Evolutionary conservation across 1,140 invertebrate species (phyloP), one percentile per base, ranked within the genome.

Genomic region (Maniola jurtina): DNA sequence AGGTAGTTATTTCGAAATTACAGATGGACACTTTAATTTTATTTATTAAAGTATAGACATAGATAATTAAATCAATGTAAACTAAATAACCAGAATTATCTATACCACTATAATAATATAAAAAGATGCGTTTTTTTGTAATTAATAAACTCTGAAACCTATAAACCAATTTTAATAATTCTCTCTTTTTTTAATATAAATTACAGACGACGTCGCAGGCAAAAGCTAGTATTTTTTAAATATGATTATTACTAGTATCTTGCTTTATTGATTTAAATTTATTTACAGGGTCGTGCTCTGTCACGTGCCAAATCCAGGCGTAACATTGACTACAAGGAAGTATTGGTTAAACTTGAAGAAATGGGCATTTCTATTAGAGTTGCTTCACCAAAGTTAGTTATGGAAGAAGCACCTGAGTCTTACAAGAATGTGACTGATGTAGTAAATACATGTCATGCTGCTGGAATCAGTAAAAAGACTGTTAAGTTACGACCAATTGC

Each of bases 381-480:
- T 0, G 99, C 99, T 34, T 99, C 98, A 11, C 99, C 99, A 0
- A 99, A 99, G 92, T 92, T 99, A 64, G 98, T 99, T 0, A 99
- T 99, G 98, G 99, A 99, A 92, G 99, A 99, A 92, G 97, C 99
- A 54, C 99, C 99, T 0, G 98, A 99, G 88, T 99, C 98, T 0
- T 99, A 99, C 88, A 99, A 99, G 92, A 98, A 99, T 93, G 99
- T 99, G 0, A 99, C 98, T 1, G 99, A 99, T 93, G 99, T 99
- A 52, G 99, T 99, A 0, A 94, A 99, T 88, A 99, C 99, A 6
- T 99, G 99, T 86, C 98, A 99, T 88, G 95, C 94, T 50, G 99
- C 98, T 64, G 98, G 98, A 34, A 99, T 99, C 33, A 99, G 98
- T 77, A 97, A 98, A 81, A 99, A 99, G 87, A 96, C 97, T 83